These are phyloP conservation scores for Campoplex capitator DNA, from an alignment of 2,888 invertebrate genomes.

Conservation along the genomic window DNA sequence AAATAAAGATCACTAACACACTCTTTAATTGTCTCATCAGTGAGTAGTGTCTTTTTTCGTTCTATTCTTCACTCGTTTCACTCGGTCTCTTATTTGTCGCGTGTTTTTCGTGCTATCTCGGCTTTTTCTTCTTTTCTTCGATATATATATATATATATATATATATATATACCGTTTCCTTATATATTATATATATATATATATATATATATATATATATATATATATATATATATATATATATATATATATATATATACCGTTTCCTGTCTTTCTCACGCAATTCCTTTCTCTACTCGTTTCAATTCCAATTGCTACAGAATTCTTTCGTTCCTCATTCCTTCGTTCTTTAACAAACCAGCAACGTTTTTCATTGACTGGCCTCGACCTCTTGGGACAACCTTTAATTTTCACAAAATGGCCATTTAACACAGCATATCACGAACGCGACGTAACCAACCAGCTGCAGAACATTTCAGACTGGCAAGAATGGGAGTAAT, in stretches of 20 bases:
- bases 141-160: too few relatives aligned
- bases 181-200: too few relatives aligned
- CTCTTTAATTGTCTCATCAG: constrained; percentile 58
- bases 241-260: too few relatives aligned
- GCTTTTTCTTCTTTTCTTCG: neutral
- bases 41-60: constrained; percentile 51
- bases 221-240: too few relatives aligned
- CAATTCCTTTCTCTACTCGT: neutral
- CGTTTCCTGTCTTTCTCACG: constrained; percentile 1
- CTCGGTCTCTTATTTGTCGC: constrained; percentile 37
- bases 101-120: constrained; percentile 25
- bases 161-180: neutral
- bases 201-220: too few relatives aligned
- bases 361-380: constrained; percentile 65
- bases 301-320: constrained; percentile 27
- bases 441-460: constrained; percentile 41
- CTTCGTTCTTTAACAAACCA: constrained; percentile 47
- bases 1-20: constrained; percentile 31
- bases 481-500: constrained; percentile 36
- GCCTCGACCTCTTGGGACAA: constrained; percentile 34
- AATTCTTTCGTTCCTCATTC: constrained; percentile 39
- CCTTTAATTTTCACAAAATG: constrained; percentile 16
- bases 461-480: constrained; percentile 24
- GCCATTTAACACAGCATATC: constrained; percentile 47
- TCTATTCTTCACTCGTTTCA: constrained; percentile 45